phyloP scores from a whole-genome alignment of 2,113 vertebrate genomes.

The Platichthys stellatus region DNA sequence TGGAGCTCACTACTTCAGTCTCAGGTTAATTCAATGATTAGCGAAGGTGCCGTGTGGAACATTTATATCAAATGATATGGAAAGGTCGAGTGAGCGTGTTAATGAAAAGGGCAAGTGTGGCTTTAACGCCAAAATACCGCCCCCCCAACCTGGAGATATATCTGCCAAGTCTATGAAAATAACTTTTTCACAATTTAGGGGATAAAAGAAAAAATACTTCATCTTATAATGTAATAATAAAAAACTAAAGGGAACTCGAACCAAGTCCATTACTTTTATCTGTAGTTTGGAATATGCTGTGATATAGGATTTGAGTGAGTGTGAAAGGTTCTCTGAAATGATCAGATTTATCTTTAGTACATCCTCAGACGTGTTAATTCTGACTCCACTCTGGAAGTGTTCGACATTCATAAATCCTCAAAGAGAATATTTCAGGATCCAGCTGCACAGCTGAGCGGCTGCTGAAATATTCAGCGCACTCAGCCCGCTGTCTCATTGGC shows the following conservation, averaged over 20 bases:
- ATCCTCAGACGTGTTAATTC: conserved; percentile 47
- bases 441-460: conserved; percentile 37
- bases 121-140: neutral
- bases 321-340: conserved; percentile 51
- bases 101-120: neutral
- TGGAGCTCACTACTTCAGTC: neutral
- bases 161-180: neutral
- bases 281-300: conserved; percentile 15
- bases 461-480: conserved; percentile 63
- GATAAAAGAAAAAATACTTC: conserved; percentile 22
- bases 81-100: conserved; percentile 1
- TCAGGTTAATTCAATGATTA: neutral
- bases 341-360: conserved; percentile 60
- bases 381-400: conserved; percentile 37
- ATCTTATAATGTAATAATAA: conserved; percentile 14
- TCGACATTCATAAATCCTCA: conserved; percentile 59
- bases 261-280: conserved; percentile 47
- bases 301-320: conserved; percentile 19
- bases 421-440: conserved; percentile 62
- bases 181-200: conserved; percentile 8
- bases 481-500: conserved; percentile 47
- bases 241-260: neutral
- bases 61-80: neutral
- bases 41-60: neutral
- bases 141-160: neutral